Conservation (phyloP, 2,797 vertebrate species). For the Otolemur crassicaudatus region DNA sequence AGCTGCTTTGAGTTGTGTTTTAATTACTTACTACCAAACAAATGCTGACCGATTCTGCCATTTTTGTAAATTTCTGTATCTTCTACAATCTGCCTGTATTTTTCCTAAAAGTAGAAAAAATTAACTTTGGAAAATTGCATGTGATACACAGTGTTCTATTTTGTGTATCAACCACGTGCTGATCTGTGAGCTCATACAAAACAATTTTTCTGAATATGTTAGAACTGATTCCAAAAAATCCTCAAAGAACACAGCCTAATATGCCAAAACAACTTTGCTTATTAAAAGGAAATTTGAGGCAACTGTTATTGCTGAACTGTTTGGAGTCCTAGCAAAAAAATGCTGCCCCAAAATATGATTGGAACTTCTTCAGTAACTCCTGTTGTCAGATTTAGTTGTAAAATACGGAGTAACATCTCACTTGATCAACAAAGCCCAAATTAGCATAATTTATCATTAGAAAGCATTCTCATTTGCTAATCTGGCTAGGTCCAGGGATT, state of each 20-base stretch:
- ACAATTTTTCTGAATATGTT: conserved; percentile 57
- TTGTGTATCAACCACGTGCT: background rate
- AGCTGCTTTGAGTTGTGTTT: conserved; percentile 20
- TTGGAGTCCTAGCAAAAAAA: conserved; percentile 74
- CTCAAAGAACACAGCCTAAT: conserved; percentile 52
- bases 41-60: conserved; percentile 34
- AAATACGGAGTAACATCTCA: conserved; percentile 75
- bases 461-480: conserved; percentile 74
- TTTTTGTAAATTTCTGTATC: background rate
- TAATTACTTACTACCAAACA: conserved; percentile 16
- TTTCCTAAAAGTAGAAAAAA: conserved; percentile 11
- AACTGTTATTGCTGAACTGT: conserved; percentile 68
- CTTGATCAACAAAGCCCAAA: conserved; percentile 74
- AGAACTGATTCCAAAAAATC: conserved; percentile 69
- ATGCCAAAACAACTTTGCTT: conserved; percentile 74
- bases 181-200: conserved; percentile 19
- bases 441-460: conserved; percentile 79
- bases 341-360: conserved; percentile 38
- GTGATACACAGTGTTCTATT: conserved; percentile 15
- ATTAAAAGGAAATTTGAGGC: conserved; percentile 75
- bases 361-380: conserved; percentile 65
- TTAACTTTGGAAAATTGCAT: background rate
- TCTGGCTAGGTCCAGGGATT: conserved; percentile 69
- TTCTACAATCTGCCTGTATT: background rate
- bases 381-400: conserved; percentile 66